Base-by-base conservation (phyloP, 2,888 invertebrate genomes). In the Thecophora atra region DNA sequence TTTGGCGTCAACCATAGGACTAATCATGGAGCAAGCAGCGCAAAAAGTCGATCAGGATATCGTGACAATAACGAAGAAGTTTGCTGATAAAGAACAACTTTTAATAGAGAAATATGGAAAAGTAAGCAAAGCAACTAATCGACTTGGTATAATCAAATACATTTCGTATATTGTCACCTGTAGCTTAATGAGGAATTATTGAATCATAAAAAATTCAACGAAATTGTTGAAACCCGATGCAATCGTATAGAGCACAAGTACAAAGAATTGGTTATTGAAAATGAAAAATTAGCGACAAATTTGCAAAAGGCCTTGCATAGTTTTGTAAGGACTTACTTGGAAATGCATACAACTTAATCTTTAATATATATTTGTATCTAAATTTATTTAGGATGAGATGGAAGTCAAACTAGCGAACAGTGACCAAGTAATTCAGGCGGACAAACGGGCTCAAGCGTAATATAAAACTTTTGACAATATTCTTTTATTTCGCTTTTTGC, bases 31-130 rank as follows among this genome's bases (percentile, higher is more conserved):
- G 52, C 89, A 91, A 66, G 88, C 89, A 0, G 89, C 90, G 73
- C 81, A 85, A 0, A 88, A 87, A 74, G 88, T 90, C 52, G 89
- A 90, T 77, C 86, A 81, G n/a, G 91, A 93, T 82, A 85, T 91
- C 65, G 87, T 88, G 6, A 87, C 87, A 67, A 82, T 90, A 0
- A 91, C 88, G 80, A 87, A 89, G 3, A 89, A 88, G 75, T 90
- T 90, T 77, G 89, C 89, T 37, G 89, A 89, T 66, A 91, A 90
- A 81, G 88, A 90, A 37, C 87, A 87, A 70, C 84, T 86, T 72
- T 82, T 90, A 0, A 84, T 87, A 65, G 87, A 87, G 70, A 87
- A 88, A 3, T 79, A 88, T 19, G 86, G 88, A 1, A 89, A 89
- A 73, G 81, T 83, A 58, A 3, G 19, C 0, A 47, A 17, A 47